phyloP scores from a whole-genome alignment of 1,140 invertebrate genomes.

The Pygmarrhopalites habei region DNA sequence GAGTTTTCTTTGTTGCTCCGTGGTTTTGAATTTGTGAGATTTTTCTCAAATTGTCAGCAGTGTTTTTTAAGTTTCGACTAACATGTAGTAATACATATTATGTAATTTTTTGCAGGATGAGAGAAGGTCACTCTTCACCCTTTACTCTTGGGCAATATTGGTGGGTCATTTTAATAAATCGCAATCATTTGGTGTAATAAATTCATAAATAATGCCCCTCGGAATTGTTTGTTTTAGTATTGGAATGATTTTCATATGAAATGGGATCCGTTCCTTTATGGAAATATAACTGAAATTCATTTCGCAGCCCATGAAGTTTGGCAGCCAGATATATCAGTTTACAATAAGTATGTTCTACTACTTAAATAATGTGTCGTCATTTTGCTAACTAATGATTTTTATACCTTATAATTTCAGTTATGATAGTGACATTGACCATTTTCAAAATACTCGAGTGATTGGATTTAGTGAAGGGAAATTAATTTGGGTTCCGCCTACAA shows the following conservation, averaged over 20 bases:
- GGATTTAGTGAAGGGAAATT: slow-evolving; percentile 15
- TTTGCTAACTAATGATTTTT: neutral
- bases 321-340: slow-evolving; percentile 47
- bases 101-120: slow-evolving; percentile 28
- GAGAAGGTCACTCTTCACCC: slow-evolving; percentile 20
- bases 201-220: neutral
- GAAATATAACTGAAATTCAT: slow-evolving; percentile 42
- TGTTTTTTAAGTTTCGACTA: neutral
- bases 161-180: slow-evolving; percentile 18
- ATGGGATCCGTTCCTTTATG: slow-evolving; percentile 44
- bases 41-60: neutral
- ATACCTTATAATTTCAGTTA: slow-evolving; percentile 14
- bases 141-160: slow-evolving; percentile 33
- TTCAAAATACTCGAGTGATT: slow-evolving; percentile 31
- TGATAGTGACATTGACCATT: slow-evolving; percentile 39
- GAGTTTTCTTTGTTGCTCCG: slow-evolving; percentile 19
- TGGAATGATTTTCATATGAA: slow-evolving; percentile 45
- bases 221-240: slow-evolving; percentile 1
- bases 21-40: slow-evolving; percentile 37
- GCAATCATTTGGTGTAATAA: neutral
- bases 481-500: slow-evolving; percentile 37
- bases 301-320: slow-evolving; percentile 44
- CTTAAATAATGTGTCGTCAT: neutral
- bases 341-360: slow-evolving; percentile 43
- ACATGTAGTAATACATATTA: slow-evolving; percentile 2